Evolutionary conservation across 1,140 invertebrate genomes (phyloP), one percentile per base, ranked within the genome.

Genomic region (Eufriesea mexicana): DNA sequence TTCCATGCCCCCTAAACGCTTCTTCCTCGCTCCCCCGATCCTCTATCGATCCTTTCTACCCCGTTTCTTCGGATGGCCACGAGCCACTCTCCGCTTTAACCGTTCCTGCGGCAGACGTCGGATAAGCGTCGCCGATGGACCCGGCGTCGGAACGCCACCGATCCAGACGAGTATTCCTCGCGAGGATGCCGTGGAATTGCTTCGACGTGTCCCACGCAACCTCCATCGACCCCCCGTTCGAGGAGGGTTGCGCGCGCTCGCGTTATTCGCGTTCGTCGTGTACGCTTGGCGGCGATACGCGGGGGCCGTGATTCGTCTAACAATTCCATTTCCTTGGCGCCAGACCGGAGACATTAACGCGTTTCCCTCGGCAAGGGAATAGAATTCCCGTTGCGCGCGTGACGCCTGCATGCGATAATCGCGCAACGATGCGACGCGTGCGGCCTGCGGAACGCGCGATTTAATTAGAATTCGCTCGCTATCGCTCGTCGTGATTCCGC

Each of bases 11-110:
- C 35, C 28, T 18, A 62, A 62, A 35, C 14, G 28, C 28, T 28
- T 64, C 35, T 64, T 18, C 51, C 9, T 57, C 54, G 16, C 47
- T 25, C 20, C n/a, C n/a, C 59, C 82, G 68, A 85, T 83, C 85
- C 77, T 79, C 86, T 85, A 89, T 90, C 77, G 86, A 88, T 89
- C 81, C 70, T 54, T 71, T 83, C 55, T 55, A 10, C 67, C 59
- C 70, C 59, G 55, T n/a, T 47, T 35, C 35, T 49, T 51, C 67
- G 25, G 8, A 5, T 25, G 25, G n/a, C 78, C n/a, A 42, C 68
- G 20, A 64, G 64, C 51, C 79, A 25, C 77, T 72, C 28, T 51
- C 35, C 35, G 14, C 57, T 9, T 6, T n/a, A 10, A 49, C 23
- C 59, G 25, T 68, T 59, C 47, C 62, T 28, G 18, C 47, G 70